Evolutionary conservation across 2,797 vertebrate genomes (phyloP), one percentile per base, ranked within the genome.

Genomic region (Oreortyx pictus): DNA sequence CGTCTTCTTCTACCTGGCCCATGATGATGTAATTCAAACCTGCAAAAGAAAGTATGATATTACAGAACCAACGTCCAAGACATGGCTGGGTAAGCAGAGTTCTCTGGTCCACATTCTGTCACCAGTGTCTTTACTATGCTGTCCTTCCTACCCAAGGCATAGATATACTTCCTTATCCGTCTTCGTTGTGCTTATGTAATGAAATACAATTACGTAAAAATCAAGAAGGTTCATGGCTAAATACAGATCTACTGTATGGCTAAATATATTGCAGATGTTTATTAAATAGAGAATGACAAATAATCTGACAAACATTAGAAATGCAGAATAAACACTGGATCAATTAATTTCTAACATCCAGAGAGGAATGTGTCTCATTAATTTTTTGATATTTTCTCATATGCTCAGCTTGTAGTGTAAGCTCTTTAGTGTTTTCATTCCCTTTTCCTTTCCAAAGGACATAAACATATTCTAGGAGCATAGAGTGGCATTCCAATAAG

Each of bases 21-120:
- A 99, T 99, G 97, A 99, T 98, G 97, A 99, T 97, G 97, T 99
- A 99, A 98, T 99, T 99, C 96, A 99, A 97, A 97, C 99, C 99
- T 99, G 96, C 85, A 92, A 97, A 85, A 33, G 41, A 73, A 18
- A 90, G 68, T 25, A 35, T 54, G 31, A 56, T 23, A 90, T 92
- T 57, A 76, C 35, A 68, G 72, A 33, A 72, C 44, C 60, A 25
- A 77, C 91, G 56, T 59, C 25, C 3, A 6, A 18, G 35, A 25
- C 1, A 1, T 59, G 25, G 62, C 62, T n/a, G 62, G 20, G 18
- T 89, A 94, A 89, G 47, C 85, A 8, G 1, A 78, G 20, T 66
- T 64, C 20, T 68, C 31, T 68, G 56, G 14, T 44, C 35, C 81
- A 57, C 61, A 18, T 57, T 79, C 23, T 49, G 25, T 41, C 62